These are phyloP conservation scores for Ciconia nigra DNA, from an alignment of 2,797 vertebrate species.

Conservation along the genomic window DNA sequence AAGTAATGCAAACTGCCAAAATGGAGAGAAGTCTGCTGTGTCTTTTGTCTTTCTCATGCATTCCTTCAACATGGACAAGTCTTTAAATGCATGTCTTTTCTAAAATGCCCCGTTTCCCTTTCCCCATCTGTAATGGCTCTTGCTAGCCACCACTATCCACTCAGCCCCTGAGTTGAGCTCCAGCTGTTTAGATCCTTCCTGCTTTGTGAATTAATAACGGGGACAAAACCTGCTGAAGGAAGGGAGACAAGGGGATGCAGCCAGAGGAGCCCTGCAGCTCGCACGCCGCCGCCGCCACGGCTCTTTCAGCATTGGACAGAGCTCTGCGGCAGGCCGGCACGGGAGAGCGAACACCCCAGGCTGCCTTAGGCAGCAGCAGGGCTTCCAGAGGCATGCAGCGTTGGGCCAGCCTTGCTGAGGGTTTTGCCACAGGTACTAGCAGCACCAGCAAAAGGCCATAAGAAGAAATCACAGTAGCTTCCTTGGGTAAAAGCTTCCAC, in stretches of 20 bases:
- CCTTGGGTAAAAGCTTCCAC: neutral
- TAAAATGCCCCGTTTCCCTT: neutral
- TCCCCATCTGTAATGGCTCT: neutral
- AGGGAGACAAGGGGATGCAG: neutral
- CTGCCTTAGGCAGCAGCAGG: neutral
- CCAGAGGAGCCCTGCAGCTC: neutral
- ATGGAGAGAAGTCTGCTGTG: neutral
- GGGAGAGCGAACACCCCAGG: neutral
- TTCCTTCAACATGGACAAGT: neutral
- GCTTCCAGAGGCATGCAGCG: neutral
- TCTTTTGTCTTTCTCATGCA: neutral
- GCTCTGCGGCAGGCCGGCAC: neutral
- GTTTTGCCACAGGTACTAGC: neutral
- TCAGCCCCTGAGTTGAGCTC: neutral
- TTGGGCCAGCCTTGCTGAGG: neutral
- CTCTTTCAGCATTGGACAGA: slow-evolving; percentile 2
- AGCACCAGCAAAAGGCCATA: fast-evolving
- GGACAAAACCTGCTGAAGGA: neutral
- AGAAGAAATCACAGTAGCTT: neutral
- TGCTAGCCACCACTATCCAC: neutral
- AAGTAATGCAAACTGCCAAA: neutral
- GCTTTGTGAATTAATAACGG: neutral
- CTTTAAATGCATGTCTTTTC: neutral
- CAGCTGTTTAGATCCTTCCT: neutral
- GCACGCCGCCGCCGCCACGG: fast-evolving